These are phyloP conservation scores for Ardeotis arabs DNA, from an alignment of 2,113 vertebrate genomes.

Conservation along the genomic window DNA sequence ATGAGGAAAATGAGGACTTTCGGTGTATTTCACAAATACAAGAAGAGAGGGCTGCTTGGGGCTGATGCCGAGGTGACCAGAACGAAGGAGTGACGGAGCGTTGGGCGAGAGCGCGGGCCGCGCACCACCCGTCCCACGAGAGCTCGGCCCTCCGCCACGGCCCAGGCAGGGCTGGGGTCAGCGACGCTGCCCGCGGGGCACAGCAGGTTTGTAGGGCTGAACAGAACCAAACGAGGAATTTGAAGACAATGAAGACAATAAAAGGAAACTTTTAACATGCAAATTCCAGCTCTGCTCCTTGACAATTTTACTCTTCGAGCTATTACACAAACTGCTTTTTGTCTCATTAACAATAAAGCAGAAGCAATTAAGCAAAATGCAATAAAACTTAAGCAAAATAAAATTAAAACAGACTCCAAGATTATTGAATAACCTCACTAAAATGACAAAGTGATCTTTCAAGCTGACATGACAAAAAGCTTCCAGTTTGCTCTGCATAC, in stretches of 20 bases:
- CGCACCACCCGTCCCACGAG: background rate
- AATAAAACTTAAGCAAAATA: slow-evolving; percentile 28
- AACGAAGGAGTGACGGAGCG: fast-evolving
- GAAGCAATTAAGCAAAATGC: slow-evolving; percentile 55
- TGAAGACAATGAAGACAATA: background rate
- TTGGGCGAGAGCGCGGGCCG: fast-evolving
- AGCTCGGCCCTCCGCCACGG: fast-evolving
- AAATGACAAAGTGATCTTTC: background rate
- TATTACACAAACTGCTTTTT: slow-evolving; percentile 10
- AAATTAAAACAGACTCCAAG: background rate
- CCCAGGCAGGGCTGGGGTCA: background rate
- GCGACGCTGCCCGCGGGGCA: background rate
- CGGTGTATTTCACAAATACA: background rate
- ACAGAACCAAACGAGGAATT: background rate
- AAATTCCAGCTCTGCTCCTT: slow-evolving; percentile 28
- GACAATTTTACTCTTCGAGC: background rate
- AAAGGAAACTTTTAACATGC: slow-evolving; percentile 19
- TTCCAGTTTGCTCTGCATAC: background rate
- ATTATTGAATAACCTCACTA: background rate
- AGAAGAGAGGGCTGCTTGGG: background rate
- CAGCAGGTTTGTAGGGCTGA: background rate
- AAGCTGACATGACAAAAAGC: background rate
- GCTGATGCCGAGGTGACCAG: background rate
- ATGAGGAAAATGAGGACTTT: background rate
- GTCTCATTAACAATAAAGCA: slow-evolving; percentile 44